Evolutionary conservation across 92 coral and sea anemone species (phyloP), one percentile per base, ranked within the genome.

Genomic region (Paramuricea clavata): DNA sequence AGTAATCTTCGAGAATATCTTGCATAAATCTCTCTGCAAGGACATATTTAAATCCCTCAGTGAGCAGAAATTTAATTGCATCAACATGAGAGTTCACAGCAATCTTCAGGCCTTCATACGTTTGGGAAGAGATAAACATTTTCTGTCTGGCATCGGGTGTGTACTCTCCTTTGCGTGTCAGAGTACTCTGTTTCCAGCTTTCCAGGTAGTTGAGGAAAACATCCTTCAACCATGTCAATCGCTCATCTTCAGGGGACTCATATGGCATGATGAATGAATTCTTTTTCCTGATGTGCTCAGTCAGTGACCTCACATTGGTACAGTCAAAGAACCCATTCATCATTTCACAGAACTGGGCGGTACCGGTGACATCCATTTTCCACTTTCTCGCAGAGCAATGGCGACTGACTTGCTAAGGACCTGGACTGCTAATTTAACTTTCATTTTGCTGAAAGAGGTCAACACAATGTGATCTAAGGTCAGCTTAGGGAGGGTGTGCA

Each of bases 91-190:
- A 67, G 33, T 31, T n/a, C 44, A 32, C 77, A 31, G 77, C 11
- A 71, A 65, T 26, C 72, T 12, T 25, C 31, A 65, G 22, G 41
- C 72, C 72, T 33, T 65, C 41, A 33, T 65, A 71, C 19, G 77
- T 71, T 71, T 71, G 77, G 26, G 19, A 11, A n/a, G 77, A 71
- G 21, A 88, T 54, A 62, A 92, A 85, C 90, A 89, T 92, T 27
- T 87, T 71, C 74, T 42, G 74, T 64, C 93, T 82, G 2, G 91
- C 93, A 65, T 92, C 90, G 84, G 88, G 89, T 67, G 83, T 91
- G 84, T 43, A 91, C 69, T 87, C 81, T 6, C 93, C 83, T 54
- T 27, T 27, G 26, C 83, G 35, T 54, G 50, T 1, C 33, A 77
- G 34, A 78, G 83, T 77, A 52, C 83, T 77, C 83, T 77, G 83